Percentiles rank a stretch among this genome's conserved stretches.
phyloP scores from a whole-genome alignment of 1,140 invertebrate genomes.

The Pristionchus pacificus region DNA sequence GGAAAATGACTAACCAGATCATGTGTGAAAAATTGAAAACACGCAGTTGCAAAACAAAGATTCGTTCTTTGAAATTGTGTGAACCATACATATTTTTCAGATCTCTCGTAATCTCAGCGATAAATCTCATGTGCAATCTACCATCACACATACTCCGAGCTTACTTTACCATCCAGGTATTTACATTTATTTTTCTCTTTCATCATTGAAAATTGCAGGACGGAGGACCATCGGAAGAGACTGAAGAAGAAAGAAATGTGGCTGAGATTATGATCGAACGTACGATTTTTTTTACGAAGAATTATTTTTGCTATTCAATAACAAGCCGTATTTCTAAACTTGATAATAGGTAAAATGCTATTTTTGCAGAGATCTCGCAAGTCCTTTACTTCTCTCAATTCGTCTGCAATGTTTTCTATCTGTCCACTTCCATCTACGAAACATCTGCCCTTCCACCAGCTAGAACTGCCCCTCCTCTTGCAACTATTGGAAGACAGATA shows the following conservation, averaged over 20 bases:
- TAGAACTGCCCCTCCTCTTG: neutral
- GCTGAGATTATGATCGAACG: no score
- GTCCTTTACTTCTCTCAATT: slow-evolving; percentile 52
- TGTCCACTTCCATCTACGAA: slow-evolving; percentile 50
- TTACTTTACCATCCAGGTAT: slow-evolving; percentile 28
- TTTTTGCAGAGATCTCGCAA: slow-evolving; percentile 34
- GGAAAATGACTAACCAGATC: no score
- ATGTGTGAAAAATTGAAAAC: no score
- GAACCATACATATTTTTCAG: no score
- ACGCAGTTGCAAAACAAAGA: no score
- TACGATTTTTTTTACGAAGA: no score
- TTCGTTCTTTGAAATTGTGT: no score
- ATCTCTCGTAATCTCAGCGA: slow-evolving; percentile 48
- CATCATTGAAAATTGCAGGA: no score
- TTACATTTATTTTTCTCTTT: slow-evolving; percentile 7
- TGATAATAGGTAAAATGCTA: no score
- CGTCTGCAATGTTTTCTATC: slow-evolving; percentile 51
- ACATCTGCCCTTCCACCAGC: slow-evolving; percentile 23
- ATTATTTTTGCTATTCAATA: no score
- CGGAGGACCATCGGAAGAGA: no score
- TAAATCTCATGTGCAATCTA: slow-evolving; percentile 51
- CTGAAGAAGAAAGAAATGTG: neutral
- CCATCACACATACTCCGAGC: slow-evolving; percentile 46
- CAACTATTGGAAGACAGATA: neutral
- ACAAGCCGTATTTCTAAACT: no score